A percentile compares a stretch with the other conserved stretches of the same genome.
Conservation (phyloP, 1,140 invertebrate species). For the Megalopta genalis region DNA sequence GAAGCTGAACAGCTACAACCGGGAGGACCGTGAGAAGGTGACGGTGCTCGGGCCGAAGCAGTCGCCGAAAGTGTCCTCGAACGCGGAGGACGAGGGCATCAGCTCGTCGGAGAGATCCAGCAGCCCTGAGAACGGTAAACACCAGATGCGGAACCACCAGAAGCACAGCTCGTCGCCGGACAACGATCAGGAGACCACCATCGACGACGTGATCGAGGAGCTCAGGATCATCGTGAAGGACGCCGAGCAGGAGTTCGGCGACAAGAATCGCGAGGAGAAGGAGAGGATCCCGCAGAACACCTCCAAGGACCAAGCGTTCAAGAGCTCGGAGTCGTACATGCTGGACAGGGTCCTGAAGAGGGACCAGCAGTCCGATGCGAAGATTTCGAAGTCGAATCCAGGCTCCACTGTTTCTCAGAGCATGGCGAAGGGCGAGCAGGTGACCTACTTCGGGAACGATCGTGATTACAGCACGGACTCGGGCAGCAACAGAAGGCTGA, state of each 20-base stretch:
- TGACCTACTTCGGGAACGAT: slow-evolving; percentile 64
- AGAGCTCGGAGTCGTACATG: slow-evolving; percentile 45
- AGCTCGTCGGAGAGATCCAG: slow-evolving; percentile 90
- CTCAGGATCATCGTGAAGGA: slow-evolving; percentile 91
- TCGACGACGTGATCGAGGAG: slow-evolving; percentile 93
- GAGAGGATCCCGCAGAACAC: slow-evolving; percentile 4
- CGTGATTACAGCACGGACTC: slow-evolving; percentile 46
- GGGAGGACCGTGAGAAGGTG: slow-evolving; percentile 60
- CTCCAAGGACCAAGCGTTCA: slow-evolving; percentile 28
- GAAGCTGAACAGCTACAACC: slow-evolving; percentile 70
- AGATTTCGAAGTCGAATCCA: slow-evolving; percentile 25
- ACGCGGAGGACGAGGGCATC: slow-evolving; percentile 91
- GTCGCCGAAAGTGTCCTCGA: slow-evolving; percentile 82
- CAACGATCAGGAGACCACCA: slow-evolving; percentile 90
- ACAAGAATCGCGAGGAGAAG: slow-evolving; percentile 61
- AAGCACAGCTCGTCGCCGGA: slow-evolving; percentile 75
- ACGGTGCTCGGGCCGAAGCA: slow-evolving; percentile 13
- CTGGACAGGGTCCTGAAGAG: slow-evolving; percentile 45
- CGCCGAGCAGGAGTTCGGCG: slow-evolving; percentile 86
- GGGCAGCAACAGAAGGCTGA: slow-evolving; percentile 20
- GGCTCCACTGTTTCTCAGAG: slow-evolving; percentile 29
- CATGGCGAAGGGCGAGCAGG: slow-evolving; percentile 51
- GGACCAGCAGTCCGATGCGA: slow-evolving; percentile 30
- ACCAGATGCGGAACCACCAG: slow-evolving; percentile 32
- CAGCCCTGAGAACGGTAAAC: slow-evolving; percentile 82